Evolutionary conservation across 2,797 vertebrate genomes (phyloP).

Genomic region (Merluccius polli): DNA sequence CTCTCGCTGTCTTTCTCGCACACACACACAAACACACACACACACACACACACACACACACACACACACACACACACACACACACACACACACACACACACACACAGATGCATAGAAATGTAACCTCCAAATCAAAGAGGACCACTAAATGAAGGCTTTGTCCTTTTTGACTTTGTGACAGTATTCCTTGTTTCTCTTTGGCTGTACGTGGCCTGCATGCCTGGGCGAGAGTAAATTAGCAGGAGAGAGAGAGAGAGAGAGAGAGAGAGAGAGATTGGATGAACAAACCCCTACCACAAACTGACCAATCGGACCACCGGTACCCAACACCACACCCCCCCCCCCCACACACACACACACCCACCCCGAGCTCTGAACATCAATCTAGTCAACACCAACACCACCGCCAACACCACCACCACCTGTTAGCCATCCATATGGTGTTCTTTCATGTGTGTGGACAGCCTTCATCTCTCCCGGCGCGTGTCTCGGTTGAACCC

Average conservation of each 20-base stretch:
- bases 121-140: background rate
- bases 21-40: background rate
- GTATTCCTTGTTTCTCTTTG: background rate
- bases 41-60: background rate
- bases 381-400: background rate
- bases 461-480: background rate
- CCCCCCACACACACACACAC: no score
- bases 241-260: background rate
- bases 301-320: background rate
- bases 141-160: background rate
- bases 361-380: background rate
- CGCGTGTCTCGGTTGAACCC: background rate
- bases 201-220: background rate
- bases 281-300: background rate
- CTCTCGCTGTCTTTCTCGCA: background rate
- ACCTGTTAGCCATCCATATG: background rate
- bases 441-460: background rate
- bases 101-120: background rate
- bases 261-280: background rate
- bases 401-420: background rate
- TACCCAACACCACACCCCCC: no score
- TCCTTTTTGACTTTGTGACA: background rate
- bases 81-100: slow-evolving; percentile 1
- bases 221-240: background rate
- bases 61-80: slow-evolving; percentile 3